phyloP scores from a whole-genome alignment of 2,113 vertebrate species.

The Syngnathus floridae region DNA sequence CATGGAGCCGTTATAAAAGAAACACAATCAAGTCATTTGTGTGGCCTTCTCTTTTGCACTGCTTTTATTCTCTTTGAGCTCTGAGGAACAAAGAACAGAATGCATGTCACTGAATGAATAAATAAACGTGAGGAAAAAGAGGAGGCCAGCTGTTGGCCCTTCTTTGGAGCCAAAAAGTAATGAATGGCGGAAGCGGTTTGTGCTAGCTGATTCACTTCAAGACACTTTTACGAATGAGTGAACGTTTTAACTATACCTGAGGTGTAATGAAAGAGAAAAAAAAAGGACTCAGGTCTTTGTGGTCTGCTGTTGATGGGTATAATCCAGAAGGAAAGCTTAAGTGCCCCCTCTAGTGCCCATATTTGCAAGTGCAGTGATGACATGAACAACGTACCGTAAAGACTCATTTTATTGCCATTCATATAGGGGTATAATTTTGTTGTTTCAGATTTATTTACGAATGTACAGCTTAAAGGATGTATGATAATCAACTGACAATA shows the following conservation, averaged over 20 bases:
- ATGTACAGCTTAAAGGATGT: conserved; percentile 39
- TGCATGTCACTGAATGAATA: conserved; percentile 25
- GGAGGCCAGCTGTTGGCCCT: conserved; percentile 55
- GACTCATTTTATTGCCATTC: conserved; percentile 61
- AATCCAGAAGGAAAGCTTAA: background rate
- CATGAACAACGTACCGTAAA: conserved; percentile 6
- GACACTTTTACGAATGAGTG: conserved; percentile 54
- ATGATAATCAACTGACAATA: conserved; percentile 39
- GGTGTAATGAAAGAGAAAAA: conserved; percentile 37
- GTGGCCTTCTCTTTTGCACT: conserved; percentile 46
- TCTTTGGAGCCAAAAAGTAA: conserved; percentile 37
- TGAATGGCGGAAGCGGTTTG: conserved; percentile 50
- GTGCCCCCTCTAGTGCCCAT: conserved; percentile 48
- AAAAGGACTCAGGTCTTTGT: conserved; percentile 19
- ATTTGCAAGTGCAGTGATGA: conserved; percentile 14
- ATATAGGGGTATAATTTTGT: conserved; percentile 47
- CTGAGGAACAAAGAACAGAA: conserved; percentile 37
- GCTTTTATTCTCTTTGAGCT: conserved; percentile 46
- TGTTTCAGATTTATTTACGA: conserved; percentile 25
- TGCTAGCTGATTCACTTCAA: conserved; percentile 32
- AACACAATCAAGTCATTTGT: conserved; percentile 55
- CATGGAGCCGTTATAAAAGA: conserved; percentile 54
- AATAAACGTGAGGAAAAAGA: conserved; percentile 45
- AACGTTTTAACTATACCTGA: conserved; percentile 48
- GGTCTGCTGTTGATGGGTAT: background rate